A percentile compares a stretch with the other conserved stretches of the same genome.
These are phyloP conservation scores for Apodemus sylvaticus DNA, from an alignment of 2,113 vertebrate species.

Conservation along the genomic window DNA sequence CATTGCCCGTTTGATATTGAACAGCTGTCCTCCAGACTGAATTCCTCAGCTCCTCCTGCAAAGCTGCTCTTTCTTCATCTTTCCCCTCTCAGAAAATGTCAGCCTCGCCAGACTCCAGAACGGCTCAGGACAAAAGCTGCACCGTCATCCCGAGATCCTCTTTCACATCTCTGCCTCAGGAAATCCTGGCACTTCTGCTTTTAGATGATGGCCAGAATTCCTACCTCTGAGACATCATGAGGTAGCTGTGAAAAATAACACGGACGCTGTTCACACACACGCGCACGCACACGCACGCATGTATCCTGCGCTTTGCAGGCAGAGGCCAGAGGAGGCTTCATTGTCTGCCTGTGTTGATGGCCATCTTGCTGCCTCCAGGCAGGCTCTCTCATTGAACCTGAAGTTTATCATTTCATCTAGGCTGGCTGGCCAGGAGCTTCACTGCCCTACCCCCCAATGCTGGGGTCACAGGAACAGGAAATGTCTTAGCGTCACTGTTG, in stretches of 20 bases:
- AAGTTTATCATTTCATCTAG: not conserved
- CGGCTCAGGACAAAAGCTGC: not conserved
- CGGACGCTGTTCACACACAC: not conserved
- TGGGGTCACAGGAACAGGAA: not conserved
- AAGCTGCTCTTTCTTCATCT: not conserved
- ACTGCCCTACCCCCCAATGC: not conserved
- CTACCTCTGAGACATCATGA: not conserved
- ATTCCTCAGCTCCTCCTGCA: not conserved
- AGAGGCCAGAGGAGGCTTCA: not conserved
- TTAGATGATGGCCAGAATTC: slow-evolving; percentile 4
- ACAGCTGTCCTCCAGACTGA: not conserved
- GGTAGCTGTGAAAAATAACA: slow-evolving; percentile 8
- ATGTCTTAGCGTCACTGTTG: not conserved
- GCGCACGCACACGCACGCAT: not conserved
- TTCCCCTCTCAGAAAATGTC: slow-evolving; percentile 18
- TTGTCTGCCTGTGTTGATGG: not conserved
- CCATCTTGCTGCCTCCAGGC: not conserved
- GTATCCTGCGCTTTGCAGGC: not conserved
- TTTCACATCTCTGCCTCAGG: not conserved
- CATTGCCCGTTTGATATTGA: not conserved
- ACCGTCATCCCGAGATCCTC: not conserved
- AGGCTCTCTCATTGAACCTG: not conserved
- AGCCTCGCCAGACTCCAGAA: not conserved
- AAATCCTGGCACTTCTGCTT: slow-evolving; percentile 12
- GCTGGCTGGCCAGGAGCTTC: not conserved